phyloP scores from a whole-genome alignment of 2,797 vertebrate genomes.

The Xerus rutilus region DNA sequence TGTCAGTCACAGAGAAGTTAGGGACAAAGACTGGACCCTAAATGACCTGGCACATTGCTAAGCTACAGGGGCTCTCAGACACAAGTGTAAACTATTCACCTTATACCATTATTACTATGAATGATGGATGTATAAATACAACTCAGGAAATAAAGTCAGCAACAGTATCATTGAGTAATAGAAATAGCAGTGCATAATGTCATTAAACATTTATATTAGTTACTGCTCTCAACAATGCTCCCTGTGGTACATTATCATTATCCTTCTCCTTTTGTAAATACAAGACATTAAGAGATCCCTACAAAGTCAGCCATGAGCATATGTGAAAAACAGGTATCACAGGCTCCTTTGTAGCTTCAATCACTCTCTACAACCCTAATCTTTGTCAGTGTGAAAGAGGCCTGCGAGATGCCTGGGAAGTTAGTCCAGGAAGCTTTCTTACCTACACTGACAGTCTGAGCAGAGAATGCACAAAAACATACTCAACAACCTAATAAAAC shows the following conservation, averaged over 20 bases:
- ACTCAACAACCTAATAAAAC: neutral
- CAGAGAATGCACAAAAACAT: neutral
- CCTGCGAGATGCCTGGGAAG: neutral
- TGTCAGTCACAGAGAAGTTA: neutral
- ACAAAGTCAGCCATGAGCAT: neutral
- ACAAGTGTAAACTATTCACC: neutral
- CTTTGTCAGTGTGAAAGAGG: conserved; percentile 17
- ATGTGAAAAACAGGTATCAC: neutral
- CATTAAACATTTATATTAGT: conserved; percentile 46
- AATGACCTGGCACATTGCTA: neutral
- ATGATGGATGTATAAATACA: conserved; percentile 7
- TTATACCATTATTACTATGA: neutral
- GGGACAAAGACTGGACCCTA: neutral
- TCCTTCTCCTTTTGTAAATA: conserved; percentile 6
- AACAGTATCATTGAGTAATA: neutral
- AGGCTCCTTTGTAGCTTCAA: neutral
- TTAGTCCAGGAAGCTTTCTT: neutral
- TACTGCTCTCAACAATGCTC: neutral
- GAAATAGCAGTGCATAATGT: conserved; percentile 30
- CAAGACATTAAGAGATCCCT: neutral
- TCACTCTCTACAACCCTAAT: neutral
- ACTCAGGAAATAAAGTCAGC: conserved; percentile 52
- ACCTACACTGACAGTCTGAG: neutral
- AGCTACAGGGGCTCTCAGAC: neutral
- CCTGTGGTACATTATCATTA: neutral